Evolutionary conservation across 53 echinoderm and acorn worm genomes (phyloP).

Genomic region (Astropecten irregularis): DNA sequence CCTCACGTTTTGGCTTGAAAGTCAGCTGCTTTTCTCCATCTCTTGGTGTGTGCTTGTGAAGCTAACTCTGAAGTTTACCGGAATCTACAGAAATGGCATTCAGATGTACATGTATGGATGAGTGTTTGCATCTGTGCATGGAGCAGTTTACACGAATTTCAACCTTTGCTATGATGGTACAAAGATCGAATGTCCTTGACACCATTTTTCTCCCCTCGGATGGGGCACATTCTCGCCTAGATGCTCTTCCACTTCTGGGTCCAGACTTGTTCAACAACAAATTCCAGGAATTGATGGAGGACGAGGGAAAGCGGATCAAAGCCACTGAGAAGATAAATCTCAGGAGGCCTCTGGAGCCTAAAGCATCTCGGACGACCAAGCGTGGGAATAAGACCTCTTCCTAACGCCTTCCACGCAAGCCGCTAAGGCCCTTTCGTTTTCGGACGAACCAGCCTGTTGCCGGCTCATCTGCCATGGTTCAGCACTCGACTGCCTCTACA

Average conservation of each 20-base stretch:
- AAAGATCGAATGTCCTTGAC: neutral
- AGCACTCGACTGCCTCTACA: no score
- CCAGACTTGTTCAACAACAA: neutral
- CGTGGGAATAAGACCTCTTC: neutral
- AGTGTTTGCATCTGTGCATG: neutral
- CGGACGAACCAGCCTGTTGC: no score
- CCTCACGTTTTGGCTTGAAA: neutral
- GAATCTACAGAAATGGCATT: no score
- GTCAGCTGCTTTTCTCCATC: neutral
- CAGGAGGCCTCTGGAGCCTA: neutral
- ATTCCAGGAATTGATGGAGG: slow-evolving; percentile 10
- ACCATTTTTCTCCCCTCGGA: neutral
- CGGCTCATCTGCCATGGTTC: no score
- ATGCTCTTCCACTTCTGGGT: neutral
- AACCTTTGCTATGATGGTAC: neutral
- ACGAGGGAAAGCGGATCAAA: neutral
- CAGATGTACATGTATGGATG: no score
- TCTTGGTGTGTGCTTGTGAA: neutral
- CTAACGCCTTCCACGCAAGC: neutral
- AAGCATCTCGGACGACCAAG: neutral
- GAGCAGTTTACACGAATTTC: neutral
- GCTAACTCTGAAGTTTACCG: neutral
- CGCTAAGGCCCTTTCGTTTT: no score
- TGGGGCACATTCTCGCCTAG: neutral
- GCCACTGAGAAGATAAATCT: neutral